Conservation (phyloP, 2,113 vertebrate species). For the Oncorhynchus gorbuscha region DNA sequence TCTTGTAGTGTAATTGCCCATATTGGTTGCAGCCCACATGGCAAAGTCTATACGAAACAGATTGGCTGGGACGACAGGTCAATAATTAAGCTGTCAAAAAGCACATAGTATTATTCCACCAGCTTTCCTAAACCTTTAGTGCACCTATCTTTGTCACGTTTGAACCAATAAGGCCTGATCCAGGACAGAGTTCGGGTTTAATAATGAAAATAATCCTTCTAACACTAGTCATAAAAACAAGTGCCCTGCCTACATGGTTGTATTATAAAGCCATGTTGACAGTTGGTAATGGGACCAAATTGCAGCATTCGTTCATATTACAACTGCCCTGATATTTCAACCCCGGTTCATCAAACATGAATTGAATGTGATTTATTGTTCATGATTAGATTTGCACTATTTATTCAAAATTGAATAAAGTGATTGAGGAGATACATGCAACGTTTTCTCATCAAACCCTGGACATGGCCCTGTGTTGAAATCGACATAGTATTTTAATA, state of each 20-base stretch:
- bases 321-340: constrained; percentile 39
- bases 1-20: neutral
- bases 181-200: neutral
- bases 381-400: constrained; percentile 18
- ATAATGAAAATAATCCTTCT: neutral
- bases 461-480: constrained; percentile 2
- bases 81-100: constrained; percentile 2
- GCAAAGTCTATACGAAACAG: neutral
- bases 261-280: constrained; percentile 23
- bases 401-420: constrained; percentile 45
- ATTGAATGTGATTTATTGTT: constrained; percentile 46
- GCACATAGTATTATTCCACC: neutral
- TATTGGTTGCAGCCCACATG: neutral
- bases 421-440: constrained; percentile 24
- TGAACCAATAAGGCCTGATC: neutral
- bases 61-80: neutral
- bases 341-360: constrained; percentile 24
- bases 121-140: neutral
- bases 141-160: neutral
- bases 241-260: constrained; percentile 18
- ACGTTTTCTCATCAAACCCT: constrained; percentile 20
- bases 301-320: constrained; percentile 43
- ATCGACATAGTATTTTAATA: constrained; percentile 5
- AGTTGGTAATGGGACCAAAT: constrained; percentile 41
- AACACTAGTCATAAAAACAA: constrained; percentile 12